These are phyloP conservation scores for Mactra quadrangularis DNA, from an alignment of 1,140 invertebrate species.

Conservation along the genomic window DNA sequence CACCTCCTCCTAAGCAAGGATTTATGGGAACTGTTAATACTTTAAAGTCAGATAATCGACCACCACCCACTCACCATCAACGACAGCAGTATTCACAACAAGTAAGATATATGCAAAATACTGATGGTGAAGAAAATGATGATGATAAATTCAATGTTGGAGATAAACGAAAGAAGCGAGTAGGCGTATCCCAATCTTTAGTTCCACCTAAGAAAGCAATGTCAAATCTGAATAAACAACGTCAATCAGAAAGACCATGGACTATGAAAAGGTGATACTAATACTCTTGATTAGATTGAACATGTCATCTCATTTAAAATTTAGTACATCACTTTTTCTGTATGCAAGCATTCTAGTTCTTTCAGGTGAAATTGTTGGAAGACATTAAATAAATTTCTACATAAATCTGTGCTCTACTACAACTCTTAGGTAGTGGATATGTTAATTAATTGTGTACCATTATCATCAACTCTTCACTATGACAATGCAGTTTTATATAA, in stretches of 20 bases:
- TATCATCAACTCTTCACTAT: no score
- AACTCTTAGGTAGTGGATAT: no score
- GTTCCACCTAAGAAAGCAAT: conserved; percentile 93
- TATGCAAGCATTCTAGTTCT: no score
- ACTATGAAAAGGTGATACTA: conserved; percentile 69
- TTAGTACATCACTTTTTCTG: no score
- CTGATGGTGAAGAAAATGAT: conserved; percentile 74
- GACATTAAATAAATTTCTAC: no score
- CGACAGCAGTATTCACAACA: conserved; percentile 25
- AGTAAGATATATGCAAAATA: conserved; percentile 7
- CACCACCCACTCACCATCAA: conserved; percentile 4
- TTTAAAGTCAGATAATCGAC: not conserved
- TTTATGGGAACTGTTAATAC: conserved; percentile 54
- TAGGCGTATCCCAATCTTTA: conserved; percentile 90
- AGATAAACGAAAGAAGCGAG: conserved; percentile 88
- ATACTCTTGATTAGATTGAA: not conserved
- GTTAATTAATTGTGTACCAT: no score
- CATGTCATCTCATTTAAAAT: no score
- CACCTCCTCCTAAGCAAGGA: conserved; percentile 32
- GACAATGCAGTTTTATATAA: no score
- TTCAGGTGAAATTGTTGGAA: no score
- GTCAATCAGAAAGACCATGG: conserved; percentile 85
- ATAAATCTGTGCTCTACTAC: no score
- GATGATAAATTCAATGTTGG: conserved; percentile 76
- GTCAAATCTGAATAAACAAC: conserved; percentile 89